Percentiles rank a stretch among this genome's conserved stretches.
phyloP scores from a whole-genome alignment of 2,797 vertebrate species.

The Rousettus madagascariensis region DNA sequence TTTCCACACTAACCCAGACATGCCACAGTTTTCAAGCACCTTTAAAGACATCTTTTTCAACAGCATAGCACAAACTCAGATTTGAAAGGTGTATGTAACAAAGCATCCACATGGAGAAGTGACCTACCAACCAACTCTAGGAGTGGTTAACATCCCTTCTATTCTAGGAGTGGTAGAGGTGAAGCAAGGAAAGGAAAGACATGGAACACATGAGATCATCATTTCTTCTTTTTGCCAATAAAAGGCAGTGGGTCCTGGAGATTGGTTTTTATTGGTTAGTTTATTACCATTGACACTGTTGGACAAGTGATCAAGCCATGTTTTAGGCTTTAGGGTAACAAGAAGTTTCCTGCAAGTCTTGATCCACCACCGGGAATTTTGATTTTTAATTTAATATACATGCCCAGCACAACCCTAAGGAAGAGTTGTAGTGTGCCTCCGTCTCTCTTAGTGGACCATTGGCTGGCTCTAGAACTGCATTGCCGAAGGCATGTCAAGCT shows the following conservation, averaged over 20 bases:
- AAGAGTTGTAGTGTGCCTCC: neutral
- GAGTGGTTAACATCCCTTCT: neutral
- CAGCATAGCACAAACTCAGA: neutral
- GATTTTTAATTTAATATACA: neutral
- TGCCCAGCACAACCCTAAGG: neutral
- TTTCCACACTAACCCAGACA: neutral
- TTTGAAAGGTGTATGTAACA: slow-evolving; percentile 2
- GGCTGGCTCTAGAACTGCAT: neutral
- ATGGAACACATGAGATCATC: neutral
- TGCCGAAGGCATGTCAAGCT: neutral
- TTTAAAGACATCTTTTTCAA: neutral
- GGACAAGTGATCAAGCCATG: neutral
- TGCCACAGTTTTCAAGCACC: neutral
- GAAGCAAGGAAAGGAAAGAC: slow-evolving; percentile 21
- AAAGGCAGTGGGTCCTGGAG: neutral
- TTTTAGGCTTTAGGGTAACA: neutral
- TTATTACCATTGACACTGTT: neutral
- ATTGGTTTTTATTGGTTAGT: neutral
- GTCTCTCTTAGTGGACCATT: neutral
- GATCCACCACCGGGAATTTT: neutral
- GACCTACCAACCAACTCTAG: neutral
- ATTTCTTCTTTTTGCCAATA: neutral
- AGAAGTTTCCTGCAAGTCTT: neutral
- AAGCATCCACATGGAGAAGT: neutral
- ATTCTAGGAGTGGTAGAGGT: neutral